A percentile compares a stretch with the other conserved stretches of the same genome.
These are phyloP conservation scores for Cladopsammia gracilis DNA, from an alignment of 64 coral and sea anemone genomes.

Conservation along the genomic window DNA sequence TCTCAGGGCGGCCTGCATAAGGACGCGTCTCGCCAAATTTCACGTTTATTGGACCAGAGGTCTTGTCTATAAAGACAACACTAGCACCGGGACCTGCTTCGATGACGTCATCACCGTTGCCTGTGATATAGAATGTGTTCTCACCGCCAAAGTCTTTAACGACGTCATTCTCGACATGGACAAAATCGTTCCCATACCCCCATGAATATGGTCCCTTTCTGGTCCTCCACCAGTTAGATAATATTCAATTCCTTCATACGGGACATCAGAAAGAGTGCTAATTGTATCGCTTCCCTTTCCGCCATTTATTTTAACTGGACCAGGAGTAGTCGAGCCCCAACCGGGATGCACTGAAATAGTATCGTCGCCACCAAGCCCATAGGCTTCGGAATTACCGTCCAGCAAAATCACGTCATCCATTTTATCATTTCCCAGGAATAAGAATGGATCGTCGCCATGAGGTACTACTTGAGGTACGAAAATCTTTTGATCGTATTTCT, in stretches of 20 bases:
- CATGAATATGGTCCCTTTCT: constrained; percentile 19
- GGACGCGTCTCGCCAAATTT: no score
- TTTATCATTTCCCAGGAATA: constrained; percentile 38
- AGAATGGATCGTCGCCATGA: neutral
- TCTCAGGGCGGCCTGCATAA: no score
- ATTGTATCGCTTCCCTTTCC: constrained; percentile 35
- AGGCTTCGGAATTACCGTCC: constrained; percentile 43
- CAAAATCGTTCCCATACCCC: constrained; percentile 16
- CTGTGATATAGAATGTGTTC: constrained; percentile 16
- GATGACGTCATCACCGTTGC: constrained; percentile 11
- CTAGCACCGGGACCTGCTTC: neutral
- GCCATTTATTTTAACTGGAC: constrained; percentile 17
- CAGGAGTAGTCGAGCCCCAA: no score
- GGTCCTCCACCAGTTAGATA: constrained; percentile 40
- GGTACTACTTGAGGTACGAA: constrained; percentile 7
- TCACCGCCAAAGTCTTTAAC: neutral
- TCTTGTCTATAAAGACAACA: neutral
- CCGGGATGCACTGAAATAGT: neutral
- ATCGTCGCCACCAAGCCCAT: constrained; percentile 52
- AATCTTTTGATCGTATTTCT: neutral
- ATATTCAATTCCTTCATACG: neutral
- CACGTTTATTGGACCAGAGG: neutral
- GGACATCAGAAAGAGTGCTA: neutral
- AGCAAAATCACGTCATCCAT: constrained; percentile 8
- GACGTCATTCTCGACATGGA: constrained; percentile 43